Evolutionary conservation across 1,140 invertebrate species (phyloP).

Genomic region (Drosophila pseudoobscura): DNA sequence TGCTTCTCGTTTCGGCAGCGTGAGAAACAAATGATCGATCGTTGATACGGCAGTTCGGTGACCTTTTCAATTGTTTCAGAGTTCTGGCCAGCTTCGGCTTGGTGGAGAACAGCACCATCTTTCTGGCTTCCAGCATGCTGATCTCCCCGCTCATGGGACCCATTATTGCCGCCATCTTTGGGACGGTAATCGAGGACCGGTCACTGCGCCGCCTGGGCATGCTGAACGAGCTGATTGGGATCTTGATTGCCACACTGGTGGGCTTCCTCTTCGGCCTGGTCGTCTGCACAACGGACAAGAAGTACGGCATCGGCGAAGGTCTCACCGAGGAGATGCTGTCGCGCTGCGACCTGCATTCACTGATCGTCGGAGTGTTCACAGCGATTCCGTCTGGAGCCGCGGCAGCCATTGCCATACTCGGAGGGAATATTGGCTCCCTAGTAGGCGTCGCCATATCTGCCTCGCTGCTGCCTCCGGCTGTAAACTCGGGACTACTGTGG

Average conservation of each 20-base stretch:
- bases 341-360: slow-evolving; percentile 86
- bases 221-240: slow-evolving; percentile 87
- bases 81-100: slow-evolving; percentile 88
- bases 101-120: slow-evolving; percentile 90
- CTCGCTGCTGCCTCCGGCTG: slow-evolving; percentile 90
- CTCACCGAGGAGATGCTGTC: slow-evolving; percentile 89
- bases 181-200: slow-evolving; percentile 87
- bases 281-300: slow-evolving; percentile 85
- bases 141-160: slow-evolving; percentile 92
- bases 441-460: slow-evolving; percentile 93
- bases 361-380: slow-evolving; percentile 88
- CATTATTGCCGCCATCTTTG: slow-evolving; percentile 90
- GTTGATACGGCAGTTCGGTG: not conserved
- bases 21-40: slow-evolving; percentile 77
- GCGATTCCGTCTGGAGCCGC: slow-evolving; percentile 90
- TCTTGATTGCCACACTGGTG: slow-evolving; percentile 86
- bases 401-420: slow-evolving; percentile 89
- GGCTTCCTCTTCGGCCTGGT: slow-evolving; percentile 89
- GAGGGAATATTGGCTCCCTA: slow-evolving; percentile 89
- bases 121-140: slow-evolving; percentile 90
- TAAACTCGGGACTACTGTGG: slow-evolving; percentile 90
- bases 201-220: slow-evolving; percentile 86
- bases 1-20: slow-evolving; percentile 88
- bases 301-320: slow-evolving; percentile 86
- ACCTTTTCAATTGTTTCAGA: slow-evolving; percentile 51